phyloP scores from a whole-genome alignment of 2,113 vertebrate species.

The Ursus arctos region DNA sequence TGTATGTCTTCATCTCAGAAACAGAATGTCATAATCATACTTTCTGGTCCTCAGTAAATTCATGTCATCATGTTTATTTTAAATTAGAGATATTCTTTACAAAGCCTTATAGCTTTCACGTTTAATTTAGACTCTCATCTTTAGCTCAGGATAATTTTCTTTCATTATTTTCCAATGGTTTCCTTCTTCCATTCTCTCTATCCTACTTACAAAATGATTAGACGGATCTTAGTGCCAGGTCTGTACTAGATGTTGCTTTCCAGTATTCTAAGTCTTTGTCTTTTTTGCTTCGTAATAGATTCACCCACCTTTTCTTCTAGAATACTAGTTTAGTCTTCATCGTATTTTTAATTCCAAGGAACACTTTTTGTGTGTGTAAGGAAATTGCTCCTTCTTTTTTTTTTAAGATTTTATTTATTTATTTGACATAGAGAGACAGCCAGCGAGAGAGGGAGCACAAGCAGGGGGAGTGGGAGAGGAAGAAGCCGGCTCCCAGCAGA shows the following conservation, averaged over 20 bases:
- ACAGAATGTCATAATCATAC: neutral
- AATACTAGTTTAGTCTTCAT: neutral
- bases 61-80: neutral
- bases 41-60: neutral
- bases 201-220: neutral
- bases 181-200: neutral
- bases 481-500: no score
- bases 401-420: no score
- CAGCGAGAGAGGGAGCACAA: no score
- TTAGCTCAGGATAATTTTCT: neutral
- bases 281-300: neutral
- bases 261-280: neutral
- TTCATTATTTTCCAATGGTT: neutral
- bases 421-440: no score
- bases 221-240: neutral
- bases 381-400: neutral
- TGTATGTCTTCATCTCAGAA: neutral
- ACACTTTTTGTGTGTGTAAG: neutral
- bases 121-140: neutral
- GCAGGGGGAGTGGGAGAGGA: no score
- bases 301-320: neutral
- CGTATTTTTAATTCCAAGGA: slow-evolving; percentile 21
- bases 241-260: neutral
- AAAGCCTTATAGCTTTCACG: neutral
- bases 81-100: neutral